Conservation (phyloP, 2,888 invertebrate species). For the Papilio elwesi region DNA sequence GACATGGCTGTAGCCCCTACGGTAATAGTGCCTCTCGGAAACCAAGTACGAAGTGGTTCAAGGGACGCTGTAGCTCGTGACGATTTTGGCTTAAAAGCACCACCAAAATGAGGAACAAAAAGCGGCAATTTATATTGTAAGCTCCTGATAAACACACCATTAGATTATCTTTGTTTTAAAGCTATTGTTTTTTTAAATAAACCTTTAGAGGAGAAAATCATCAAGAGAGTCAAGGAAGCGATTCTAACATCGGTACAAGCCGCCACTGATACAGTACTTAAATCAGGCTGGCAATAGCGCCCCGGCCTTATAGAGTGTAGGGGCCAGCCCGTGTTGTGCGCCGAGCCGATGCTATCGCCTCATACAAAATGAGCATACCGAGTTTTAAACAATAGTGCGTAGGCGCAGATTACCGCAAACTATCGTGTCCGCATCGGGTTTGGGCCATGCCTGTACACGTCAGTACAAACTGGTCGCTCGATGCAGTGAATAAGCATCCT, state of each 20-base stretch:
- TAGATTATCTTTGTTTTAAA: too few species aligned
- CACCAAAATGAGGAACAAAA: too few species aligned
- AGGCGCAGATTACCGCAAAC: slow-evolving; percentile 65
- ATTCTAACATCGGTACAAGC: slow-evolving; percentile 17
- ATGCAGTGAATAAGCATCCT: slow-evolving; percentile 8
- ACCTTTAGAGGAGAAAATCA: neutral
- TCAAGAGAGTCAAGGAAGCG: slow-evolving; percentile 22
- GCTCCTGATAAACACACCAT: too few species aligned
- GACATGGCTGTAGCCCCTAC: too few species aligned
- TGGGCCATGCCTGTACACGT: slow-evolving; percentile 23
- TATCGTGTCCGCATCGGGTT: slow-evolving; percentile 38
- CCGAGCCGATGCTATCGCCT: slow-evolving; percentile 51
- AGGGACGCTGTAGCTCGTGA: too few species aligned
- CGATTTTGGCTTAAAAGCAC: too few species aligned
- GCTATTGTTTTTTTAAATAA: too few species aligned
- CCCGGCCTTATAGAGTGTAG: slow-evolving; percentile 49
- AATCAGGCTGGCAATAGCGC: slow-evolving; percentile 39
- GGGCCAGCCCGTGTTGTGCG: slow-evolving; percentile 46
- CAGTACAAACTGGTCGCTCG: slow-evolving; percentile 19
- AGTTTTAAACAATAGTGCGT: slow-evolving; percentile 74
- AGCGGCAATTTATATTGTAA: too few species aligned
- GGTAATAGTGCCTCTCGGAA: too few species aligned
- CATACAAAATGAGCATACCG: slow-evolving; percentile 57
- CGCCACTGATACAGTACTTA: slow-evolving; percentile 26
- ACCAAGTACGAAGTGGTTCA: too few species aligned